Evolutionary conservation across 2,888 invertebrate species (phyloP), one percentile per base, ranked within the genome.

Genomic region (Brenthis hecate): DNA sequence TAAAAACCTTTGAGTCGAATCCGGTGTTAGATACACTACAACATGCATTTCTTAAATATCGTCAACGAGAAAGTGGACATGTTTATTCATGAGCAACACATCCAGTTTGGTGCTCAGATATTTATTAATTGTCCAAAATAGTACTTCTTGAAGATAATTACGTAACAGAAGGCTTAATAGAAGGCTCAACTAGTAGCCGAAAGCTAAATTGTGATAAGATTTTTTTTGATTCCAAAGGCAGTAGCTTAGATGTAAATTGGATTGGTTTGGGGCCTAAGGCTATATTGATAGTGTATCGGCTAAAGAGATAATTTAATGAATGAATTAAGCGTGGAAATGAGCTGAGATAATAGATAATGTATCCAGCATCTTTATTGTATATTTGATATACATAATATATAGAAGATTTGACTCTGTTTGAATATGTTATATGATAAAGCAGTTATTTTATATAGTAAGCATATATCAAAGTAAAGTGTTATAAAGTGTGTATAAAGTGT

Each of bases 51-150:
- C 50, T 54, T 32, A 65, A 64, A 68, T 68, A 68, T 51, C 51
- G 47, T 60, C 61, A 65, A 47, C 65, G 53, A 47, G 67, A 63
- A 74, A 74, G 65, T 57, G 53, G 48, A 56, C 48, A 77, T 78
- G 77, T 78, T 71, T 77, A 79, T 80, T 79, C 75, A 79, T 76
- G 75, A 73, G 66, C 63, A 66, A 74, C 70, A 71, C 66, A 58
- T 68, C 56, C 23, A 54, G 8, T 28, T 16, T 69, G 73, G 73
- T 74, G 72, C 69, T 54, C 56, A 71, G 65, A 63, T 75, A 74
- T 74, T 75, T 75, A 77, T 79, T 76, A 77, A 77, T 77, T 77
- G 75, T 73, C 13, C 65, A 60, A 71, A 71, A 66, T 69, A 64
- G 74, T 68, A 58, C 70, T 54, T 72, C 51, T 66, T 53, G 14